Evolutionary conservation across 92 coral and sea anemone genomes (phyloP), one percentile per base, ranked within the genome.

Genomic region (Phenganax stokvisi): DNA sequence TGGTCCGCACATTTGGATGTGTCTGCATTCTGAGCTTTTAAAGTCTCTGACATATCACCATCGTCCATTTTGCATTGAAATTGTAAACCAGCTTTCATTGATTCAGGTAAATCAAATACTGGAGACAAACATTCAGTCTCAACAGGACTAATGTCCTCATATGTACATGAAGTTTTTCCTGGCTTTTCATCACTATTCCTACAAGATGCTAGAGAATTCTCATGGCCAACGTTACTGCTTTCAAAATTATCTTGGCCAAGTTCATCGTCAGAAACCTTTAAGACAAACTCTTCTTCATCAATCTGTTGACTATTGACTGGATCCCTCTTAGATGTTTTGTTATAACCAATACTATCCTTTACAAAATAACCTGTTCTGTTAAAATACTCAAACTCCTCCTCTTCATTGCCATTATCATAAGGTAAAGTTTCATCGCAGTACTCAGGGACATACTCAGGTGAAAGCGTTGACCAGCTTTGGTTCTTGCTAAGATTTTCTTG

Each of bases 351-450:
- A 37, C 73, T 68, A 68, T 68, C 73, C 54, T 68, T 68, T 16
- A 68, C 17, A 10, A 30, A 37, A 52, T 68, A 68, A 13, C 53
- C 73, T 6, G 73, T 29, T 1, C 13, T 52, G 0, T 53, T 53
- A 7, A 68, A 68, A 68, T 12, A 28, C 13, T 68, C 73, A 68
- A 29, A 68, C 30, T 28, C 53, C 47, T 37, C 47, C 11, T 68
- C 73, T 37, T 68, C 73, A 28, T 10, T 13, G 12, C 53, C 31
- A 68, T 30, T 68, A 68, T 68, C 73, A 68, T 68, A 68, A 30
- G 73, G 53, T 68, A 68, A 68, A 1, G 73, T 68, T 68, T 68
- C 73, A 68, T 68, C 73, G 16, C 73, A 68, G 47, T 68, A 68
- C 54, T 68, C 73, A 2, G 73, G 73, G 30, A 68, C 73, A 8